Evolutionary conservation across 1,140 invertebrate species (phyloP), one percentile per base, ranked within the genome.

Genomic region (Drosophila ironensis): DNA sequence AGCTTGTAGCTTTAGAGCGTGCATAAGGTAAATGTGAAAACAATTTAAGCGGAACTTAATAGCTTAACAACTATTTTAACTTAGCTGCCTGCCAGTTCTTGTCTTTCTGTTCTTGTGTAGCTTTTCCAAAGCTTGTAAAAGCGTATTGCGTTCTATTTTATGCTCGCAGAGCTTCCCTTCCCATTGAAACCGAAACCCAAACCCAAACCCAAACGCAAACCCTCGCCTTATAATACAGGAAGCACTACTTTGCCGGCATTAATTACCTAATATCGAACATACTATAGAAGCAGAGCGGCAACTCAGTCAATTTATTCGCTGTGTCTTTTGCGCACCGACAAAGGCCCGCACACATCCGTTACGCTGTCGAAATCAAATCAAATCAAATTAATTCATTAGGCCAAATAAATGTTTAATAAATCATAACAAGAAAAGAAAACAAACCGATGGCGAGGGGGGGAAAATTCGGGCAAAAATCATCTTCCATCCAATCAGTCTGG

Each of bases 331-430:
- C 64, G 72, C 41, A 30, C n/a, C 1, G 8, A 30, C 11, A 24
- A 6, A 5, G 25, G 50, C 30, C 40, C 8, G 12, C 7, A 24
- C 27, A 37, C 56, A 61, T 72, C 53, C 68, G 50, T 76, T 75
- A 61, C 67, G 50, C 50, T 72, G 77, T 84, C 45, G 63, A 66
- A 84, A 77, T 73, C 44, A 78, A 78, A 77, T 73, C 44, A 78
- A 78, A 84, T 78, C 73, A 84, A 74, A 84, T 86, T 84, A 84
- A 84, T 84, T 84, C 78, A 84, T 84, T 77, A 78, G 72, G 56
- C 70, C 64, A 84, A 84, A 75, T 84, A 63, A 84, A 84, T 84
- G 70, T 84, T 73, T 71, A 74, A 84, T 84, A 86, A 84, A 84
- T 84, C 59, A 84, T 66, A 74, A 60, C 54, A 78, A 60, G 69